Evolutionary conservation across 1,140 invertebrate species (phyloP), one percentile per base, ranked within the genome.

Genomic region (Nasonia giraulti): DNA sequence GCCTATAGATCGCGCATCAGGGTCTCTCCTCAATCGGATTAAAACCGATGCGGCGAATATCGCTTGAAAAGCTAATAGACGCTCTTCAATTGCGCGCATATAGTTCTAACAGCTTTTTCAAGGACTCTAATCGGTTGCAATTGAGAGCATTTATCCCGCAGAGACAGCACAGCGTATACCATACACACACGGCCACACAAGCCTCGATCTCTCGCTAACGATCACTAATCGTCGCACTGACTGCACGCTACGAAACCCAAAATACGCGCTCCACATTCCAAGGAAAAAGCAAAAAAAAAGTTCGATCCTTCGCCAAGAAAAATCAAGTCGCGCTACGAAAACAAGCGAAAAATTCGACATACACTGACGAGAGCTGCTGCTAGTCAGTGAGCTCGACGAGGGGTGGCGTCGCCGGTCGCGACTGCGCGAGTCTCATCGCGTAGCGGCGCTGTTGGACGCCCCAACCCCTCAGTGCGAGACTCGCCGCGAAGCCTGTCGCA

Each of bases 371-470:
- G 27, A 7, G 17, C 23, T 27, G 27, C 1, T 27, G 27, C 27
- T 75, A 75, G 73, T 75, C 73, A 75, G 73, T 44, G 73, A 75
- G 73, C 73, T 75, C 73, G 73, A 75, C 73, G 73, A 75, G 73
- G 73, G 73, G 73, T 75, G 73, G 73, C 73, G 73, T 62, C 37
- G 73, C 14, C 33, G 17, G 55, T n/a, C 73, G 31, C 73, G 37
- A 40, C 73, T 33, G 31, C 73, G 31, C 73, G 33, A 75, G 11
- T 40, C 73, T 31, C 27, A 2, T 27, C 37, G 33, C 10, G 12
- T 4, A 27, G 31, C 73, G 37, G 73, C 69, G 69, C 69, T 71
- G 10, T 11, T 33, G 37, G 33, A 33, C 37, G 31, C 27, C 33
- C 31, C 73, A 33, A 37, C 73, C 73, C 73, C 73, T 75, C 73